Percentiles rank a stretch among this genome's conserved stretches.
Conservation (phyloP, 37 sponge, comb jelly and placozoan genomes). For the Halisarca cf. caerulea region DNA sequence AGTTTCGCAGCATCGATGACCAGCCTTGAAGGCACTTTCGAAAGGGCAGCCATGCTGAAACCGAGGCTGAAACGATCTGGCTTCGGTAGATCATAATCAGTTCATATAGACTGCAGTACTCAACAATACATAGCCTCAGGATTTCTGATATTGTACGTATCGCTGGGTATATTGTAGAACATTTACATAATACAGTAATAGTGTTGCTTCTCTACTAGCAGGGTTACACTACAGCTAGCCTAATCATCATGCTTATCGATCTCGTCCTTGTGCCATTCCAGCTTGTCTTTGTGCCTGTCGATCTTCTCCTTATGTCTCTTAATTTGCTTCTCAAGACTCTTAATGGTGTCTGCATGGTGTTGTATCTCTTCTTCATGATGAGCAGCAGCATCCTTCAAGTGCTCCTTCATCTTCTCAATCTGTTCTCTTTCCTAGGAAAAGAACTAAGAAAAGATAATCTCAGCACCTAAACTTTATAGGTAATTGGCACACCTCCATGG, state of each 20-base stretch:
- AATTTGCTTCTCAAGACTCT: conserved; percentile 62
- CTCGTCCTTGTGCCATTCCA: conserved; percentile 24
- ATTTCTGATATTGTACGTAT: too few species aligned
- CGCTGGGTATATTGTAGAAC: too few species aligned
- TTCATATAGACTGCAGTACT: too few species aligned
- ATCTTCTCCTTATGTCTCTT: conserved; percentile 58
- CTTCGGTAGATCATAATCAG: too few species aligned
- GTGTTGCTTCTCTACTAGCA: not conserved
- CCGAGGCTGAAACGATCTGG: too few species aligned
- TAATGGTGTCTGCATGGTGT: conserved; percentile 54
- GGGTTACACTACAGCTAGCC: not conserved
- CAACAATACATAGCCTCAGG: too few species aligned
- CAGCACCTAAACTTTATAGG: not conserved
- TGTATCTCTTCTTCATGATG: conserved; percentile 75
- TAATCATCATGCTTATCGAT: conserved; percentile 17
- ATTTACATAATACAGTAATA: not conserved
- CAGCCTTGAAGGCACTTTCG: not conserved
- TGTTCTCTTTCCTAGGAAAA: conserved; percentile 60
- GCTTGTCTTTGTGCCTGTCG: conserved; percentile 46
- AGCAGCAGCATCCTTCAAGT: conserved; percentile 28
- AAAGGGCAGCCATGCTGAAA: not conserved
- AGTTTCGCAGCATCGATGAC: conserved; percentile 1
- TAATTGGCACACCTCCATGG: too few species aligned
- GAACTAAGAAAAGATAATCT: not conserved
- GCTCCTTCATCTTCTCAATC: conserved; percentile 44